Conservation (phyloP, 2,797 vertebrate species). For the Amphiprion clarkii region DNA sequence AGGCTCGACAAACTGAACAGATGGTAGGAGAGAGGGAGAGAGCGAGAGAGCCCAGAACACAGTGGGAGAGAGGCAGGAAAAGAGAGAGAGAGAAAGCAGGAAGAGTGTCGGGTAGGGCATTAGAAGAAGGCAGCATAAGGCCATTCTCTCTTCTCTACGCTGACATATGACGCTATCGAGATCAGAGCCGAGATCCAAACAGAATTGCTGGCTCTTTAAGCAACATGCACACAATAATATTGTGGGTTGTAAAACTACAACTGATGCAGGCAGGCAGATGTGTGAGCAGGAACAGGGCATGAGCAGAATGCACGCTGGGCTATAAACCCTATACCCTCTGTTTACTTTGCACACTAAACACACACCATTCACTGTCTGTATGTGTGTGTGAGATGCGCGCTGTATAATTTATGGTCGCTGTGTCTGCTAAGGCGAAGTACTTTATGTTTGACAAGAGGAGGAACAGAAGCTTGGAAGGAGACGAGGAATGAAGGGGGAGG, state of each 20-base stretch:
- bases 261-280: conserved; percentile 60
- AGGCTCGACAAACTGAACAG: conserved; percentile 82
- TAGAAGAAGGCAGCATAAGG: conserved; percentile 69
- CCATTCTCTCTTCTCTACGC: conserved; percentile 54
- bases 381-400: conserved; percentile 42
- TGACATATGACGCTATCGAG: conserved; percentile 59
- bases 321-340: conserved; percentile 65
- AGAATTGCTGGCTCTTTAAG: conserved; percentile 60
- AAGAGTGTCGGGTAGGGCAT: conserved; percentile 52
- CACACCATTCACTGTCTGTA: conserved; percentile 35
- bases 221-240: conserved; percentile 57
- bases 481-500: conserved; percentile 35
- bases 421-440: conserved; percentile 59
- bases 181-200: conserved; percentile 54
- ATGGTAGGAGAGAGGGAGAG: conserved; percentile 78
- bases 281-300: conserved; percentile 58
- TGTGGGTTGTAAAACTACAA: conserved; percentile 63
- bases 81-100: conserved; percentile 46
- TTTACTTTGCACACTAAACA: conserved; percentile 66
- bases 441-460: conserved; percentile 72
- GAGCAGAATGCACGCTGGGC: conserved; percentile 64
- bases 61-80: conserved; percentile 72
- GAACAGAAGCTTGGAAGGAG: conserved; percentile 46
- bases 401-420: conserved; percentile 79
- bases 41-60: conserved; percentile 77